Evolutionary conservation across 2,888 invertebrate genomes (phyloP).

Genomic region (Limnephilus lunatus): DNA sequence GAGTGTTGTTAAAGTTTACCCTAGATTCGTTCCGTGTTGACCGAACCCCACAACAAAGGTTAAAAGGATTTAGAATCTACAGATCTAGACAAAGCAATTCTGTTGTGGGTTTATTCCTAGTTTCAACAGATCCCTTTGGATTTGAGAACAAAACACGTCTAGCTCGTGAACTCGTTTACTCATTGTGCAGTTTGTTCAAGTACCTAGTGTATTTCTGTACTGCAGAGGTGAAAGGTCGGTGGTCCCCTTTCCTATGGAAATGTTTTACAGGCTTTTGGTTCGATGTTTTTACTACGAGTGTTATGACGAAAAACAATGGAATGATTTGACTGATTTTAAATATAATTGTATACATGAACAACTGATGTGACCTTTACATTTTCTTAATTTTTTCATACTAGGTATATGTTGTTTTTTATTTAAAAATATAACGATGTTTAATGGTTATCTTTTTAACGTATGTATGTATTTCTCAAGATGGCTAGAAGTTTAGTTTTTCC

Average conservation of each 20-base stretch:
- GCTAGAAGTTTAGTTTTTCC: too few species aligned
- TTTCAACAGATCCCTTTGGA: not conserved
- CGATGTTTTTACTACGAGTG: not conserved
- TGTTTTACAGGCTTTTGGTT: not conserved
- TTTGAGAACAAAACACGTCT: not conserved
- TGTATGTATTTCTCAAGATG: too few species aligned
- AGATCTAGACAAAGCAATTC: not conserved
- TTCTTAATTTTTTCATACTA: too few species aligned
- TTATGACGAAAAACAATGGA: not conserved
- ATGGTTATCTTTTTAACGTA: too few species aligned
- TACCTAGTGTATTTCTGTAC: not conserved
- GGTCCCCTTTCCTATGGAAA: not conserved
- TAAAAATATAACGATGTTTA: too few species aligned
- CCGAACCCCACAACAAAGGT: not conserved
- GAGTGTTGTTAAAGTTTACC: conserved; percentile 8
- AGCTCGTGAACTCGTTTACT: not conserved
- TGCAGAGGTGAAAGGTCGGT: not conserved
- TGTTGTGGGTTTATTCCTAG: not conserved
- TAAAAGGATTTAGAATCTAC: not conserved
- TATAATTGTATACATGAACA: not conserved
- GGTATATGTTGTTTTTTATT: too few species aligned
- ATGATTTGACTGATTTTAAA: not conserved
- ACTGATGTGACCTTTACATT: too few species aligned
- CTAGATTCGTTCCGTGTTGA: conserved; percentile 4
- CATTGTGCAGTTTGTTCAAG: not conserved